Evolutionary conservation across 2,113 vertebrate genomes (phyloP).

Genomic region (Albula goreensis): DNA sequence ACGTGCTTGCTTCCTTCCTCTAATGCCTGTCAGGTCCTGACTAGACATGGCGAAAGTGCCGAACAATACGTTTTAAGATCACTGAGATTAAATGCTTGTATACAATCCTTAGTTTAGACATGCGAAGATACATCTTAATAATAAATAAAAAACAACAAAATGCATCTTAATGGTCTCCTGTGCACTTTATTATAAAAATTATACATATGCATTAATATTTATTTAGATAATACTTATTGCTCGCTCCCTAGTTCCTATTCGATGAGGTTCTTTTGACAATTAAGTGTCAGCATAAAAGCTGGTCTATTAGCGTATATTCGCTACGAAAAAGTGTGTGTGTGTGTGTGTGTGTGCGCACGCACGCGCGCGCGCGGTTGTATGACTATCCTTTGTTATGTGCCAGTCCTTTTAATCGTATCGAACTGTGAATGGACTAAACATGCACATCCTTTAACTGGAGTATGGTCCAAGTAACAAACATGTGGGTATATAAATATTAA

Average conservation of each 20-base stretch:
- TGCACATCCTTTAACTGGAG: background rate
- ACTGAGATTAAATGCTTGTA: background rate
- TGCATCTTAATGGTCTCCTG: background rate
- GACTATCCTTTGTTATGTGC: slow-evolving; percentile 57
- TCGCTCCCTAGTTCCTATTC: background rate
- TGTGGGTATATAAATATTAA: background rate
- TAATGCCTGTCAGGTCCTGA: background rate
- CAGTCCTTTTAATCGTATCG: slow-evolving; percentile 52
- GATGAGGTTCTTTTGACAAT: background rate
- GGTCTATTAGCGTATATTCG: background rate
- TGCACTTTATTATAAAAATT: background rate
- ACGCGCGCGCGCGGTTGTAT: slow-evolving; percentile 33
- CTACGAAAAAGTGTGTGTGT: slow-evolving; percentile 19
- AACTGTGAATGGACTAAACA: slow-evolving; percentile 57
- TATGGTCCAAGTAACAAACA: background rate
- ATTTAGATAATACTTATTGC: no score
- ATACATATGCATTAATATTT: background rate
- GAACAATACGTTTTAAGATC: background rate
- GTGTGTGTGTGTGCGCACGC: slow-evolving; percentile 40
- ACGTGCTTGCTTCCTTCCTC: background rate
- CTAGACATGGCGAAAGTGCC: background rate
- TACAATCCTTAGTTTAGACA: background rate
- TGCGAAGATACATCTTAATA: slow-evolving; percentile 5
- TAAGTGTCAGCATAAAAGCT: background rate
- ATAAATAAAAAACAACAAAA: slow-evolving; percentile 16